Conservation (phyloP, 2,888 invertebrate genomes). For the Andrena bicolor region DNA sequence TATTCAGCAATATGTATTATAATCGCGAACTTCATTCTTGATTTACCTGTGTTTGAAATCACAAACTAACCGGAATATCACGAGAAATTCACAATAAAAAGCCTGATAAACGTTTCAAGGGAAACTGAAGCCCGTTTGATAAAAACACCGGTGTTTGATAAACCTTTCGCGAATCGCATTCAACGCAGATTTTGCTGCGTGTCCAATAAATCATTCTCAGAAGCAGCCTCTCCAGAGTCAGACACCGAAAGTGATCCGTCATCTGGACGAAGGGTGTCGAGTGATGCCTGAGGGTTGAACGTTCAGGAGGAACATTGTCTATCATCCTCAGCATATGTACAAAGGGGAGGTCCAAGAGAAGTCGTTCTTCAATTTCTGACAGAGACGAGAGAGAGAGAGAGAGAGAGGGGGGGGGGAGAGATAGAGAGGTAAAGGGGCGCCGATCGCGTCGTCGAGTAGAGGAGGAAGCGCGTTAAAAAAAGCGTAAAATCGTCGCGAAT, state of each 20-base stretch:
- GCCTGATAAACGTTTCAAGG: constrained; percentile 16
- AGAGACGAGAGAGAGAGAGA: background rate
- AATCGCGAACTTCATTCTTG: constrained; percentile 10
- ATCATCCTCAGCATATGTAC: background rate
- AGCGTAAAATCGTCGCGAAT: constrained; percentile 56
- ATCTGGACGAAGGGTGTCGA: too few relatives aligned
- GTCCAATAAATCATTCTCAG: background rate
- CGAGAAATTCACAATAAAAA: background rate
- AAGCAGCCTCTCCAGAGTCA: background rate
- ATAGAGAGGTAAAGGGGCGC: constrained; percentile 41
- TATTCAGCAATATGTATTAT: background rate
- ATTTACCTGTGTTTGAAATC: background rate
- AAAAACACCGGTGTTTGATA: background rate
- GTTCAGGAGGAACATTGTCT: constrained; percentile 3
- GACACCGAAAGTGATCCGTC: background rate
- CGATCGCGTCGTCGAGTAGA: constrained; percentile 62
- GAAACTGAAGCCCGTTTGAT: background rate
- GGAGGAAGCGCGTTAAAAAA: constrained; percentile 73
- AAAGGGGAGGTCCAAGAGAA: background rate
- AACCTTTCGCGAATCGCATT: background rate
- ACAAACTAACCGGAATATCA: background rate
- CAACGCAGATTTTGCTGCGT: background rate
- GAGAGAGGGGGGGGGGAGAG: background rate
- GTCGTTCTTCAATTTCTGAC: background rate
- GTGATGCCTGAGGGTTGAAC: background rate